phyloP scores from a whole-genome alignment of 1,140 invertebrate species.

The Listronotus bonariensis region DNA sequence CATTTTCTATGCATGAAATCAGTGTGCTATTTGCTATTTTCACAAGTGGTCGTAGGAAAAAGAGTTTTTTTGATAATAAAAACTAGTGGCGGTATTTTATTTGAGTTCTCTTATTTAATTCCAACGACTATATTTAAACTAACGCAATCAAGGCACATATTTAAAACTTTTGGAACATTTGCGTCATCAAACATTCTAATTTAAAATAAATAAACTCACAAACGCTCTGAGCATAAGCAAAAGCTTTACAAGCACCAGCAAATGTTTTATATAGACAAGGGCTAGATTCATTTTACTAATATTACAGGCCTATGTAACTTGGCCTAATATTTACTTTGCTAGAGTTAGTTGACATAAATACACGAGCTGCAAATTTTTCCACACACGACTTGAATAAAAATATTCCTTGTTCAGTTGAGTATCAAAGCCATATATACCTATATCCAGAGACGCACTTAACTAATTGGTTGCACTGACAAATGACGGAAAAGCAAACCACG shows the following conservation, averaged over 20 bases:
- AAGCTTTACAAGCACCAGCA: constrained; percentile 12
- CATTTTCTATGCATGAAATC: too few relatives aligned
- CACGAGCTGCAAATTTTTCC: constrained; percentile 50
- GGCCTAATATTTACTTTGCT: constrained; percentile 51
- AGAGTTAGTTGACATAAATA: constrained; percentile 53
- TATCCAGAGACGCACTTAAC: constrained; percentile 35
- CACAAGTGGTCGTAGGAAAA: too few relatives aligned
- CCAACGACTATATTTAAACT: too few relatives aligned
- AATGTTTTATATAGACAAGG: constrained; percentile 21
- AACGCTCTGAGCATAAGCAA: background rate
- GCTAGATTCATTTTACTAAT: constrained; percentile 49
- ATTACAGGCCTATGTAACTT: constrained; percentile 45
- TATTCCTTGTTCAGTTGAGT: constrained; percentile 43
- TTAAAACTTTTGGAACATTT: too few relatives aligned
- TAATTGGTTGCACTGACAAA: constrained; percentile 27
- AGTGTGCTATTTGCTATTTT: too few relatives aligned
- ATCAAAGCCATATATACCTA: constrained; percentile 35
- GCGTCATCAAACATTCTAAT: too few relatives aligned
- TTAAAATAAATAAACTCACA: too few relatives aligned
- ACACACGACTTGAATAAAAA: constrained; percentile 49
- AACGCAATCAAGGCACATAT: too few relatives aligned
- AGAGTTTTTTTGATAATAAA: too few relatives aligned
- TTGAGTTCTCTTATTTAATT: too few relatives aligned
- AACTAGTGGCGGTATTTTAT: too few relatives aligned
- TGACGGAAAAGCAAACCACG: constrained; percentile 26